Conservation (phyloP, 2,797 vertebrate species). For the Vespertilio murinus region DNA sequence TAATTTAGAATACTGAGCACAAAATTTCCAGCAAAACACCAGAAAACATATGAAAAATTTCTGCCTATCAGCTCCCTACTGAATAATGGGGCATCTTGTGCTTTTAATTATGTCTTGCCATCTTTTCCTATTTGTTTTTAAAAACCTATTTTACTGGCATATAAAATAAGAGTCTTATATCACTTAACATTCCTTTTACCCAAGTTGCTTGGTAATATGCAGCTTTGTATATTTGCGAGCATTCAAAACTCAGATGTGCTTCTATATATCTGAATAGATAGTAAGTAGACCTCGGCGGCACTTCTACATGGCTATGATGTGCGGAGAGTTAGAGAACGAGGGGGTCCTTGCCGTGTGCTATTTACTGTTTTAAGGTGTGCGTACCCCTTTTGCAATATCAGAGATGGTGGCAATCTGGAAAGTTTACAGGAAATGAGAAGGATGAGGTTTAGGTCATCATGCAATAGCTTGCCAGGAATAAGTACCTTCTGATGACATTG, state of each 20-base stretch:
- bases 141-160: slow-evolving; percentile 1
- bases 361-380: background rate
- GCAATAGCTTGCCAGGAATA: slow-evolving; percentile 23
- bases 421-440: background rate
- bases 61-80: background rate
- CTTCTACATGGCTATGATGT: background rate
- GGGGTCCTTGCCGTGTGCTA: background rate
- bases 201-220: background rate
- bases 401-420: slow-evolving; percentile 23
- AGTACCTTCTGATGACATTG: background rate
- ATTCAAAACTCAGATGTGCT: slow-evolving; percentile 48
- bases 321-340: background rate
- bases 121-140: slow-evolving; percentile 24
- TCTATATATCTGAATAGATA: background rate
- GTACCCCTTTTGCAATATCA: background rate
- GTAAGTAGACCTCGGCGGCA: background rate
- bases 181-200: slow-evolving; percentile 24
- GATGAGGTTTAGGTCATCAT: background rate
- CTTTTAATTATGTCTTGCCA: slow-evolving; percentile 51
- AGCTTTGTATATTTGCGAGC: background rate
- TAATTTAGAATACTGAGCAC: slow-evolving; percentile 13
- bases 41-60: slow-evolving; percentile 5
- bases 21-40: slow-evolving; percentile 27
- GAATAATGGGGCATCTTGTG: slow-evolving; percentile 29
- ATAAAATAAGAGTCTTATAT: slow-evolving; percentile 21